Conservation (phyloP, 2,113 vertebrate genomes). For the Catagonus wagneri region DNA sequence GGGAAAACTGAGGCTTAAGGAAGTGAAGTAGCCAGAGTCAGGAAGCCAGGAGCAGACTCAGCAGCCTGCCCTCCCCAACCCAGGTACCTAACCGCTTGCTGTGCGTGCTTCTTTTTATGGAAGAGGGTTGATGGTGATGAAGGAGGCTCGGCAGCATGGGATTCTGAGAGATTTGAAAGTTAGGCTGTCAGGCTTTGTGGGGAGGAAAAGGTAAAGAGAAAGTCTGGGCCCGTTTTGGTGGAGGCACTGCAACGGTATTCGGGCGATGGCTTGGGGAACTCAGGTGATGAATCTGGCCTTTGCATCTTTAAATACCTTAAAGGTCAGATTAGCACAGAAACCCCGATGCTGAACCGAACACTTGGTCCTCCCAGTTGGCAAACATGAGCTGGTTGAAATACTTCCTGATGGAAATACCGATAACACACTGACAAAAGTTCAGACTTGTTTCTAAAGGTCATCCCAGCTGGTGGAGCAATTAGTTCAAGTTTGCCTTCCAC, state of each 20-base stretch:
- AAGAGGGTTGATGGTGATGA: neutral
- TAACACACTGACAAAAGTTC: slow-evolving; percentile 73
- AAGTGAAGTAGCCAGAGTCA: neutral
- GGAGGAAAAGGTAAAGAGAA: neutral
- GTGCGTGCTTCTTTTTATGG: neutral
- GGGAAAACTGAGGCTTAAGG: neutral
- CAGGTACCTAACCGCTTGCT: neutral
- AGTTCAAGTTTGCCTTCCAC: slow-evolving; percentile 73
- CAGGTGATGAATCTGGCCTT: slow-evolving; percentile 76
- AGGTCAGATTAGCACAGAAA: slow-evolving; percentile 79
- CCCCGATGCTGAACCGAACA: slow-evolving; percentile 30
- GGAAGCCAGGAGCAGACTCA: neutral
- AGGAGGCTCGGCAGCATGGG: neutral
- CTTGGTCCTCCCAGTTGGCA: slow-evolving; percentile 74
- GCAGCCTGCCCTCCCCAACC: neutral
- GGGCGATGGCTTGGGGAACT: slow-evolving; percentile 41
- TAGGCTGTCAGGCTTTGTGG: neutral
- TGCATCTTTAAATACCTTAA: slow-evolving; percentile 80
- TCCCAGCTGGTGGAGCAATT: slow-evolving; percentile 62
- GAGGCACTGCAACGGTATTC: slow-evolving; percentile 20
- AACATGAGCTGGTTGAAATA: slow-evolving; percentile 80
- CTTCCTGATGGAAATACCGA: slow-evolving; percentile 80
- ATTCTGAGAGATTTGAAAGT: neutral
- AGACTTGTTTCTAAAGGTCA: slow-evolving; percentile 80
- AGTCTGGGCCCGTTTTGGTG: neutral